Base-by-base conservation (phyloP, 1,140 invertebrate species). In the Hylyphantes graminicola region DNA sequence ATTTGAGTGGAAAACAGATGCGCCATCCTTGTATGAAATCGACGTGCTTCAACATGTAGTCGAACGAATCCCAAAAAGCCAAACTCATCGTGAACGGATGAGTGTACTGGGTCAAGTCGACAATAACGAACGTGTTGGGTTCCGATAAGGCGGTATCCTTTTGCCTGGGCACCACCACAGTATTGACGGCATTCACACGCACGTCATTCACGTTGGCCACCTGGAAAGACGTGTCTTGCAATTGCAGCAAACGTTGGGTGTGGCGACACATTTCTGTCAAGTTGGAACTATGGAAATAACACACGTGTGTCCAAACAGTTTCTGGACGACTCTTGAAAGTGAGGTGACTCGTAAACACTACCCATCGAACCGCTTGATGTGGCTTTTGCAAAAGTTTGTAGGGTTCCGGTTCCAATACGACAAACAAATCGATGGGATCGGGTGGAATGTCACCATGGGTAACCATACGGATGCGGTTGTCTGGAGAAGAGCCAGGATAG, bases 91-190 rank as follows among this genome's bases (percentile, higher is more conserved):
- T 35, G 15, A 67, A 17, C 17, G n/a, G 17, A 21, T n/a, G 35
- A 67, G 64, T 12, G 64, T 67, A 67, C 6, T 35, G n/a, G 35
- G 64, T 67, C 64, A 61, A 61, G 17, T 61, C 57, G 12, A 61
- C 17, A 12, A 61, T 15, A 61, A 61, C 12, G 57, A 15, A 61
- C 57, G 57, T 61, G 57, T 61, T 17, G 12, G 12, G 57, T 17
- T 12, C 17, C 17, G 12, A 12, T 12, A 61, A 15, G 12, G 12
- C 12, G 12, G 57, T 61, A 61, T 61, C 57, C 12, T 61, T 61
- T 61, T 61, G 12, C 17, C 57, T 17, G 12, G 57, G 12, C 6
- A 61, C 57, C 12, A 61, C 57, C 12, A 61, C 57, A 17, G 57
- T 17, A 61, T 61, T 61, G 17, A 61, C 57, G 57, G 12, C 12